Evolutionary conservation across 2,888 invertebrate species (phyloP), one percentile per base, ranked within the genome.

Genomic region (Phorcus lineatus): DNA sequence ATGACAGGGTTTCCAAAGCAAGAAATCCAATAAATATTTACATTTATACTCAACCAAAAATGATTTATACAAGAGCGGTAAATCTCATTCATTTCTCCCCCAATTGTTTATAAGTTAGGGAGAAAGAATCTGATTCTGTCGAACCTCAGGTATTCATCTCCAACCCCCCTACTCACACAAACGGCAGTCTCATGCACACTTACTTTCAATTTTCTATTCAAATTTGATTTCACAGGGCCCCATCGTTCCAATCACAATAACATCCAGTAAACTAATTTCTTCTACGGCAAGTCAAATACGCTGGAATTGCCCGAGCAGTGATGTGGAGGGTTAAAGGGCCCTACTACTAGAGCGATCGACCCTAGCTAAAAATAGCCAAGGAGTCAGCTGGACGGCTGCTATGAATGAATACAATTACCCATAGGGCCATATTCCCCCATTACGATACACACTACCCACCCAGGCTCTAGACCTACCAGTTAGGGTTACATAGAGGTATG

Each of bases 211-310:
- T 24, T 62, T 62, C 62, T 62, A 62, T 62, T 62, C 62, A 62
- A 62, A 62, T 62, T 62, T 62, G 62, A 62, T 62, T 62, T 62
- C 28, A 24, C 62, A 62, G 28, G 13, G 47, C 7, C 28, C 62
- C 62, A 24, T 62, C 62, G 28, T 62, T 28, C 62, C 62, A 28
- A 62, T 62, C 28, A 62, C 62, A 62, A 62, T 62, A 62, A 62
- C 62, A 62, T 62, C 28, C 62, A 62, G 62, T 62, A 62, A 62
- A 62, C 62, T 62, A 62, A 62, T 62, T 62, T 62, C 62, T 62
- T 62, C 62, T 62, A 22, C 28, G 62, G 62, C 28, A 19, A 62
- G 62, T 62, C 62, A 62, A 62, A 62, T 62, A 62, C 28, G 62
- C 62, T 28, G 62, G 24, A 62, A 62, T 62, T 28, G 24, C 62